Percentiles rank a stretch among this genome's conserved stretches.
phyloP scores from a whole-genome alignment of 2,888 invertebrate genomes.

The Copidosoma aretas region DNA sequence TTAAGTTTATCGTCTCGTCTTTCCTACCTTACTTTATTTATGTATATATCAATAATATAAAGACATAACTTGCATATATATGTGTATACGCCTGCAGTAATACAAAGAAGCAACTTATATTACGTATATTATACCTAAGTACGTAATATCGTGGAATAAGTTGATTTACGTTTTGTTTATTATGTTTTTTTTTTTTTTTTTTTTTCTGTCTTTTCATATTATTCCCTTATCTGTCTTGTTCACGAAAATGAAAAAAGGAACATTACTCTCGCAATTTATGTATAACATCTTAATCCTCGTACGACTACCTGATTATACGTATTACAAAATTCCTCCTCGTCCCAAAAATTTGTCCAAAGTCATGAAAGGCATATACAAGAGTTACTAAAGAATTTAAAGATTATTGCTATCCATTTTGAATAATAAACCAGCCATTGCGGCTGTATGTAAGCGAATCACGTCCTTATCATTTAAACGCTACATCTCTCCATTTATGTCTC shows the following conservation, averaged over 20 bases:
- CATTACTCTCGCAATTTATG: background rate
- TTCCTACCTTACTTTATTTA: too few species aligned
- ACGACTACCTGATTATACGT: background rate
- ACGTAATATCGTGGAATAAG: too few species aligned
- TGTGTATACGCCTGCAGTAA: too few species aligned
- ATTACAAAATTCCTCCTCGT: background rate
- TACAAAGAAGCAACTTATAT: too few species aligned
- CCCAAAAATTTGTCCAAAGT: constrained; percentile 1
- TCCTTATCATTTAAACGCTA: background rate
- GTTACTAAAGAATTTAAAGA: constrained; percentile 12
- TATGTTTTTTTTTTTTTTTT: background rate
- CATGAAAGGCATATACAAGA: background rate
- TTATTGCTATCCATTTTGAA: constrained; percentile 23
- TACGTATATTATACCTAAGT: too few species aligned
- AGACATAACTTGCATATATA: too few species aligned
- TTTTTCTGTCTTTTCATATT: too few species aligned
- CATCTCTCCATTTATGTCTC: background rate
- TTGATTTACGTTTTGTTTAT: background rate
- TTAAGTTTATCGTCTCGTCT: too few species aligned
- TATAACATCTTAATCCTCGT: background rate
- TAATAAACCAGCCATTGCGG: background rate
- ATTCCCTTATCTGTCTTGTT: too few species aligned
- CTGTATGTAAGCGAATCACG: background rate
- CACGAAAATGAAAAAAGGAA: background rate
- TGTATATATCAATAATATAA: too few species aligned